A percentile compares a stretch with the other conserved stretches of the same genome.
Evolutionary conservation across 2,797 vertebrate species (phyloP).

Genomic region (Lerista edwardsae): DNA sequence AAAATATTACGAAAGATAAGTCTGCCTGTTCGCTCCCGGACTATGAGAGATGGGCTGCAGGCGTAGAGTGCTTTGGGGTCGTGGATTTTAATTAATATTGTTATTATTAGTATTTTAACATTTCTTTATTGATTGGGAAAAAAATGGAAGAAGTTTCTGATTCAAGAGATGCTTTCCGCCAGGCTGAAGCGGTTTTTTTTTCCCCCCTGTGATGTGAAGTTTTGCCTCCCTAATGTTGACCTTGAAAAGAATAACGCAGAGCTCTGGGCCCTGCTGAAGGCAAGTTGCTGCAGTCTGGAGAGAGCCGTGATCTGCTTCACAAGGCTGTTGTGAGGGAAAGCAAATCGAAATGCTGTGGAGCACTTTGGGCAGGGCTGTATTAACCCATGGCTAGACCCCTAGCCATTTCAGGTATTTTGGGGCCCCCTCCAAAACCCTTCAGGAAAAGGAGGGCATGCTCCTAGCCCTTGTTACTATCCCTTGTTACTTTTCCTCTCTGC

Average conservation of each 20-base stretch:
- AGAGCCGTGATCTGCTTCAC: neutral
- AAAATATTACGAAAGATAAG: constrained; percentile 26
- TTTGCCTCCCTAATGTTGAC: neutral
- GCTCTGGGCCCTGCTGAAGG: neutral
- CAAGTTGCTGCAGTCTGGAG: no score
- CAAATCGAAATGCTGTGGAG: no score
- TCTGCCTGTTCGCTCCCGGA: neutral
- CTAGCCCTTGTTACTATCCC: no score
- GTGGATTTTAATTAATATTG: neutral
- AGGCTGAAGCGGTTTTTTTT: neutral
- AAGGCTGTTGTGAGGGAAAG: neutral
- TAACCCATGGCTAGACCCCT: no score
- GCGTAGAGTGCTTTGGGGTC: neutral
- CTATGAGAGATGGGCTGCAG: neutral
- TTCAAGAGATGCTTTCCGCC: neutral
- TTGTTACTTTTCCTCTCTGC: no score
- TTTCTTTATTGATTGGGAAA: neutral
- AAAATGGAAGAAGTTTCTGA: neutral
- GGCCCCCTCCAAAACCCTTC: no score
- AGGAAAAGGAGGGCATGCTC: no score
- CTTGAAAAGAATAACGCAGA: neutral
- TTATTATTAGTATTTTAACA: neutral
- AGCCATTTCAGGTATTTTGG: no score
- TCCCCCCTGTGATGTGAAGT: neutral
- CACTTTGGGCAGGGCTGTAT: no score